Base-by-base conservation (phyloP, 2,113 vertebrate species). In the Nesogale talazaci region DNA sequence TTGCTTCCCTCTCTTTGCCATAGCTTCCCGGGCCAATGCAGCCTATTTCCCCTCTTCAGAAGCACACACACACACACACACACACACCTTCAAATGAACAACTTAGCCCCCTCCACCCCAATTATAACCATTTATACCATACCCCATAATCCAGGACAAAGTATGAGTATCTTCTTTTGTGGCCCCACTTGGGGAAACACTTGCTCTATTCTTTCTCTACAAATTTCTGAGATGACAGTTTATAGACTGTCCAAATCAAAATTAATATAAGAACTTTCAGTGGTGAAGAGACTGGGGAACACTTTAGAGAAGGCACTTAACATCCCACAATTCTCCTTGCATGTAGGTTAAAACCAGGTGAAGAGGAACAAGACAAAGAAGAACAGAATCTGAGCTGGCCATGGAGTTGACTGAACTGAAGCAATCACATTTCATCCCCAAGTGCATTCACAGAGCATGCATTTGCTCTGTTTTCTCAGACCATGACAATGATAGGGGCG, bases 181-280 rank as follows among this genome's bases (percentile, higher is more conserved):
- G 46, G 10, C 46, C 46, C 46, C 5, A 52, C 46, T 52, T 52
- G 10, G 46, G 46, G 46, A 52, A 11, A 10, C 46, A 46, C 42
- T 46, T 46, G 42, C 42, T 84, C 83, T 90, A 36, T 85, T 42
- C 46, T 84, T n/a, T 89, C 57, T 90, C 36, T 40, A 90, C 22
- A 90, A 65, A 90, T 86, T 34, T 12, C 1, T 86, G 36, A 65
- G n/a, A 46, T 88, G 78, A 92, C 46, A 22, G 20, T 70, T 83
- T 94, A 90, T 65, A 23, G 63, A 75, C 10, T 79, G 42, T 74
- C 59, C 27, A 90, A 86, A 75, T 90, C 40, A 83, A 40, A 74
- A 22, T 42, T 75, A 92, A 38, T 19, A 69, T 88, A 76, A 90
- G 56, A 92, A 75, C 31, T 31, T 52, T 12, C 14, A 12, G 46